These are phyloP conservation scores for Tachina grossa DNA, from an alignment of 2,888 invertebrate species.

Conservation along the genomic window DNA sequence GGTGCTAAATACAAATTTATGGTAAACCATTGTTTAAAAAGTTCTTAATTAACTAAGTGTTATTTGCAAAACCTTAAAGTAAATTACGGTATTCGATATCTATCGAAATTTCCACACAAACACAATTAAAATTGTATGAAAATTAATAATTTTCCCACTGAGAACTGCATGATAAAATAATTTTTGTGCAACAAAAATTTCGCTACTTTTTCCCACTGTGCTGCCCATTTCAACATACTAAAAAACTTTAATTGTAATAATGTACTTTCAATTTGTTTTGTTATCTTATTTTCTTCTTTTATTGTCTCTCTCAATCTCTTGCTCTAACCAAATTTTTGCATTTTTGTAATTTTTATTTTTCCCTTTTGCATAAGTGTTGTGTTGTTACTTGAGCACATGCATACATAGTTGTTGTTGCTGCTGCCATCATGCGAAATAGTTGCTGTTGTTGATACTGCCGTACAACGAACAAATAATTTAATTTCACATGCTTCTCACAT, in stretches of 20 bases:
- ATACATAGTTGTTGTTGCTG: slow-evolving; percentile 3
- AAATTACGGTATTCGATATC: too few relatives aligned
- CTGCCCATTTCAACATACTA: background rate
- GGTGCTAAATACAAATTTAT: too few relatives aligned
- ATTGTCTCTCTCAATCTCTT: background rate
- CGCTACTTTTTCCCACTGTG: background rate
- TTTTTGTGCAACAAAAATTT: too few relatives aligned
- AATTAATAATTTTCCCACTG: too few relatives aligned
- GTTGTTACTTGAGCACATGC: background rate
- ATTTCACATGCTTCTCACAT: slow-evolving; percentile 61
- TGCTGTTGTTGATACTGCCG: slow-evolving; percentile 28
- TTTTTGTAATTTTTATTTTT: background rate
- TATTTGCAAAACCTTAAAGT: too few relatives aligned
- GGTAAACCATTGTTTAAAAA: too few relatives aligned
- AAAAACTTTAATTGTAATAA: slow-evolving; percentile 24
- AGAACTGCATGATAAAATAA: too few relatives aligned
- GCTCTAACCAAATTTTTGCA: slow-evolving; percentile 8
- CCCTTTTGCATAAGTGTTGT: background rate
- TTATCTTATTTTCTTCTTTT: background rate
- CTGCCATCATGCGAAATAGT: slow-evolving; percentile 19
- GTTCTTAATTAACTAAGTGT: too few relatives aligned
- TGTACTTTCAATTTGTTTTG: slow-evolving; percentile 8
- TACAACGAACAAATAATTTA: slow-evolving; percentile 46
- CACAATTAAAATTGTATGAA: too few relatives aligned
- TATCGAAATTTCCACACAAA: too few relatives aligned